A percentile compares a stretch with the other conserved stretches of the same genome.
Evolutionary conservation across 2,888 invertebrate genomes (phyloP).

Genomic region (Catocala sponsa): DNA sequence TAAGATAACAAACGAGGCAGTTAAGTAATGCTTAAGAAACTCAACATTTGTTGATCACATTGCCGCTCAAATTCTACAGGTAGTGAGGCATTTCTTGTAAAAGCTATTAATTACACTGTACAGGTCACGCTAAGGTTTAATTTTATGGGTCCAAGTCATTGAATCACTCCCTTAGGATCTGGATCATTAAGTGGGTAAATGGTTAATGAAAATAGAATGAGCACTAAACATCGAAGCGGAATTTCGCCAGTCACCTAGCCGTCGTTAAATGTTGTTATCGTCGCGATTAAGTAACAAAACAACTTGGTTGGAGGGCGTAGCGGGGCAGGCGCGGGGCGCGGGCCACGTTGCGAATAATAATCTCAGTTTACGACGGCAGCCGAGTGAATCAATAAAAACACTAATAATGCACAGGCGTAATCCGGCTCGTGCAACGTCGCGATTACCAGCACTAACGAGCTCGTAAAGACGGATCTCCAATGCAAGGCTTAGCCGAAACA

Average conservation of each 20-base stretch:
- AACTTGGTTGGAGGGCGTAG: slow-evolving; percentile 74
- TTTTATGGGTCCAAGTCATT: slow-evolving; percentile 83
- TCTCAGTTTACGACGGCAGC: slow-evolving; percentile 87
- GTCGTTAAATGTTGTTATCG: slow-evolving; percentile 88
- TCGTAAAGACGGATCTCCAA: slow-evolving; percentile 86
- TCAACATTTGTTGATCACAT: neutral
- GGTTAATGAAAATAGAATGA: slow-evolving; percentile 88
- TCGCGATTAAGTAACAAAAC: slow-evolving; percentile 88
- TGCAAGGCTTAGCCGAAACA: slow-evolving; percentile 81
- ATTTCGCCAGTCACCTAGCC: slow-evolving; percentile 88
- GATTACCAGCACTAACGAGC: slow-evolving; percentile 87
- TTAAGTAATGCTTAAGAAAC: neutral
- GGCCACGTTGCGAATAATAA: slow-evolving; percentile 85
- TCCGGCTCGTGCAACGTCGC: slow-evolving; percentile 84
- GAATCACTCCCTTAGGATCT: slow-evolving; percentile 84
- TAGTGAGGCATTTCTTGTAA: slow-evolving; percentile 55
- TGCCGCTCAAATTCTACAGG: slow-evolving; percentile 24
- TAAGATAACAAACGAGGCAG: too few species aligned
- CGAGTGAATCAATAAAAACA: slow-evolving; percentile 89
- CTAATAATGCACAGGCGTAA: slow-evolving; percentile 88
- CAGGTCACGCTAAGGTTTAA: slow-evolving; percentile 84
- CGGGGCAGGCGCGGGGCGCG: slow-evolving; percentile 60
- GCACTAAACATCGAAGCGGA: slow-evolving; percentile 87
- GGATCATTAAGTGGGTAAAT: slow-evolving; percentile 88
- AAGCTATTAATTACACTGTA: slow-evolving; percentile 68